Percentiles rank a stretch among this genome's conserved stretches.
phyloP scores from a whole-genome alignment of 53 echinoderm and acorn worm species.

The Henricia sp. region DNA sequence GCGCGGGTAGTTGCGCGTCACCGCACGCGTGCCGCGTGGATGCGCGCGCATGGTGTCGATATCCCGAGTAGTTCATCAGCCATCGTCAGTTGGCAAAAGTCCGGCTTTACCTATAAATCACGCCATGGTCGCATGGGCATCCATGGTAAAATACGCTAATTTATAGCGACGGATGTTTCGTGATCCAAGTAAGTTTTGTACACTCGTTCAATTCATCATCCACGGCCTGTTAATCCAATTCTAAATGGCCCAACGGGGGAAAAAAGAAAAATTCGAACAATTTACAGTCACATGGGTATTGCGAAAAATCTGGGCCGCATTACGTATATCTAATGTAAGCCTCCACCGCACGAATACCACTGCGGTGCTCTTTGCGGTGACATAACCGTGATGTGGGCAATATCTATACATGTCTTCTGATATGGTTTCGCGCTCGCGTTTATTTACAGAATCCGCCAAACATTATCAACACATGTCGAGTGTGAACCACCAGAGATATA shows the following conservation, averaged over 20 bases:
- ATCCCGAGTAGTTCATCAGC: neutral
- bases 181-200: neutral
- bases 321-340: too few relatives aligned
- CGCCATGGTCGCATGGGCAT: neutral
- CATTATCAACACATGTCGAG: conserved; percentile 36
- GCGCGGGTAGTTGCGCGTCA: neutral
- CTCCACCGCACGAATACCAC: too few relatives aligned
- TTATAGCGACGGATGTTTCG: neutral
- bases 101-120: neutral
- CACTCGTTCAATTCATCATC: conserved; percentile 4
- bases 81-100: neutral
- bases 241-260: too few relatives aligned
- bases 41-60: neutral
- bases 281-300: neutral
- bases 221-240: conserved; percentile 12
- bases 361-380: too few relatives aligned
- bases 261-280: neutral
- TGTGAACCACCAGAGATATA: conserved; percentile 17
- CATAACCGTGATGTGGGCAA: too few relatives aligned
- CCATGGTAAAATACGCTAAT: neutral
- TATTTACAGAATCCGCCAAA: conserved; percentile 23
- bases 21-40: neutral
- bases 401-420: too few relatives aligned
- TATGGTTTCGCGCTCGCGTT: neutral
- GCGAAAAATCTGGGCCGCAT: conserved; percentile 29